Conservation (phyloP, 2,888 invertebrate species). For the Xanthia togata region DNA sequence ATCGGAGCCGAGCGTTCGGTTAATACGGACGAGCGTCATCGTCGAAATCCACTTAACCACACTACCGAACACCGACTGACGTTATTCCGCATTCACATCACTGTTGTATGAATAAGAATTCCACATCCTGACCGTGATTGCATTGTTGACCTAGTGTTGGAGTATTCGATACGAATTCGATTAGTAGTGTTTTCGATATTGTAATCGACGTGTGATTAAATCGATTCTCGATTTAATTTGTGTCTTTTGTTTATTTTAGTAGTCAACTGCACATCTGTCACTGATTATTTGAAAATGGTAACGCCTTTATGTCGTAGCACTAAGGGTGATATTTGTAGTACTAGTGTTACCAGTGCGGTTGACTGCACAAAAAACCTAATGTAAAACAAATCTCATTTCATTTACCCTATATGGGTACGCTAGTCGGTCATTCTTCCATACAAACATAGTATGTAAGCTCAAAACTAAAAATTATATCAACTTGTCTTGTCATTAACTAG, state of each 20-base stretch:
- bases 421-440: no score
- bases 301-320: no score
- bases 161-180: background rate
- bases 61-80: constrained; percentile 57
- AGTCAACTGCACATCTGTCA: background rate
- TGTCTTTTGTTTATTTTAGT: background rate
- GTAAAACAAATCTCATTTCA: background rate
- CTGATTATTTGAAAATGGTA: background rate
- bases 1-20: constrained; percentile 58
- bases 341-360: background rate
- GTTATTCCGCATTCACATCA: constrained; percentile 55
- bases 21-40: constrained; percentile 68
- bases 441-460: no score
- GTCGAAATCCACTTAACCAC: constrained; percentile 70
- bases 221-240: background rate
- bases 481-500: no score
- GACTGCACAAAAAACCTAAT: background rate
- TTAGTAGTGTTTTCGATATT: background rate
- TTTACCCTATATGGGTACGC: constrained; percentile 3
- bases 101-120: constrained; percentile 53
- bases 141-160: constrained; percentile 18
- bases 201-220: constrained; percentile 1
- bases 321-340: background rate
- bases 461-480: no score
- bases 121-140: constrained; percentile 44